These are phyloP conservation scores for Blastomussa wellsi DNA, from an alignment of 92 coral and sea anemone species.

Conservation along the genomic window DNA sequence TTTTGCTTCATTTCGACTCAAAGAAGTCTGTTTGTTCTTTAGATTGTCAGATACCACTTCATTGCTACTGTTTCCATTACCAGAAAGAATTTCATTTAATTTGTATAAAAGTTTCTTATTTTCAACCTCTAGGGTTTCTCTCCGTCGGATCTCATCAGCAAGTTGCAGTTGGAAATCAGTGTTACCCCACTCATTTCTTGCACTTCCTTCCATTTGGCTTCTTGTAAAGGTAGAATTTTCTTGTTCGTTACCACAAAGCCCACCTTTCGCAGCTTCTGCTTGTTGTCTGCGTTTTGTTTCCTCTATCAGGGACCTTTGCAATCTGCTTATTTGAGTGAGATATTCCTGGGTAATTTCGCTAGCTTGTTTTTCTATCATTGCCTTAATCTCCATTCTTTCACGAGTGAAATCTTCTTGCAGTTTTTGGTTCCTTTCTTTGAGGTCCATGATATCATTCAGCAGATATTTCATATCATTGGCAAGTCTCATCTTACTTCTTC, in stretches of 20 bases:
- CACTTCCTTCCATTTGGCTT: constrained; percentile 7
- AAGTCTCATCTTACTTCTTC: constrained; percentile 64
- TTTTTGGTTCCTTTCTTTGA: constrained; percentile 72
- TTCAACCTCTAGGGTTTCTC: constrained; percentile 80
- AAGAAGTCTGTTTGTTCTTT: neutral
- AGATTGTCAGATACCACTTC: constrained; percentile 16
- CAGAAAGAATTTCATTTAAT: constrained; percentile 65
- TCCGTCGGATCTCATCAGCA: constrained; percentile 59
- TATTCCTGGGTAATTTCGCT: constrained; percentile 81
- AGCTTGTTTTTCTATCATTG: constrained; percentile 83
- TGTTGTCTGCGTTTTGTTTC: constrained; percentile 66
- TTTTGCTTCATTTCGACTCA: constrained; percentile 10
- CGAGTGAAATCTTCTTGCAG: constrained; percentile 76
- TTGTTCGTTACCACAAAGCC: neutral
- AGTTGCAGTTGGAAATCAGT: constrained; percentile 55
- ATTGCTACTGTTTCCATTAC: constrained; percentile 44
- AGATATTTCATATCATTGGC: constrained; percentile 83
- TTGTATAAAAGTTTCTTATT: constrained; percentile 84
- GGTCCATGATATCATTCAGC: constrained; percentile 75
- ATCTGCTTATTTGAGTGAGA: constrained; percentile 72
- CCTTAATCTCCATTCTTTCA: constrained; percentile 81
- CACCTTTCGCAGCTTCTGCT: constrained; percentile 46
- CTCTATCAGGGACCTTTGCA: constrained; percentile 71
- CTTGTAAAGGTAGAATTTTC: neutral
- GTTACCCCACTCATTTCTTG: constrained; percentile 15